These are phyloP conservation scores for Porites rus DNA, from an alignment of 92 coral and sea anemone species.

Conservation along the genomic window DNA sequence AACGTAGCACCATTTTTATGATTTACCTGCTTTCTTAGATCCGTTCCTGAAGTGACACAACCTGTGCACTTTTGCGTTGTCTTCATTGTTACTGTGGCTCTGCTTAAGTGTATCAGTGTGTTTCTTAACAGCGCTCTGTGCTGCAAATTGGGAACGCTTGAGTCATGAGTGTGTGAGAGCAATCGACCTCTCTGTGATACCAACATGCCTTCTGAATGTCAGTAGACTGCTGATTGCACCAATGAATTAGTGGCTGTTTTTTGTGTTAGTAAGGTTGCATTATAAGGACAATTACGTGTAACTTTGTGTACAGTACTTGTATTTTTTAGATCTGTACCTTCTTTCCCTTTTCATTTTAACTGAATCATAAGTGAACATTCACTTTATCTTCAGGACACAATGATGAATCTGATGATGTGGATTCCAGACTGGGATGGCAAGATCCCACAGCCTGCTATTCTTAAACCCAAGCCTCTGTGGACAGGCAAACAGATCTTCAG, in stretches of 20 bases:
- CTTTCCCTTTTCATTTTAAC: background rate
- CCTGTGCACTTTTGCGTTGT: slow-evolving; percentile 2
- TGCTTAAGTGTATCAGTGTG: slow-evolving; percentile 52
- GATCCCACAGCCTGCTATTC: slow-evolving; percentile 94
- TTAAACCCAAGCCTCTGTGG: slow-evolving; percentile 98
- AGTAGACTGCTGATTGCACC: background rate
- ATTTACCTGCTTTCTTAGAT: slow-evolving; percentile 93
- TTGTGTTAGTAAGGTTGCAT: slow-evolving; percentile 37
- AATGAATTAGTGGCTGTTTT: slow-evolving; percentile 11
- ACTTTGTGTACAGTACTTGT: too few species aligned
- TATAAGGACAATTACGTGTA: slow-evolving; percentile 28
- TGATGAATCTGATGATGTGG: slow-evolving; percentile 99
- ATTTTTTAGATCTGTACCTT: too few species aligned
- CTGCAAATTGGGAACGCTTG: slow-evolving; percentile 97
- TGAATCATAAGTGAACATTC: background rate
- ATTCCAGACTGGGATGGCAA: slow-evolving; percentile 97
- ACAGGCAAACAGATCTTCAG: slow-evolving; percentile 98
- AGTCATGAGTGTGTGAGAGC: slow-evolving; percentile 93
- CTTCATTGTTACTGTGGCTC: slow-evolving; percentile 19
- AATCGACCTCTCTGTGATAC: slow-evolving; percentile 74
- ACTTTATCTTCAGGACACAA: slow-evolving; percentile 71
- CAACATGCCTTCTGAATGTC: slow-evolving; percentile 41
- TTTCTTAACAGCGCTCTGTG: slow-evolving; percentile 90
- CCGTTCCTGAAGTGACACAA: slow-evolving; percentile 80
- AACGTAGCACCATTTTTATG: background rate